phyloP scores from a whole-genome alignment of 2,113 vertebrate genomes.

The Gallinago jamesoni region DNA sequence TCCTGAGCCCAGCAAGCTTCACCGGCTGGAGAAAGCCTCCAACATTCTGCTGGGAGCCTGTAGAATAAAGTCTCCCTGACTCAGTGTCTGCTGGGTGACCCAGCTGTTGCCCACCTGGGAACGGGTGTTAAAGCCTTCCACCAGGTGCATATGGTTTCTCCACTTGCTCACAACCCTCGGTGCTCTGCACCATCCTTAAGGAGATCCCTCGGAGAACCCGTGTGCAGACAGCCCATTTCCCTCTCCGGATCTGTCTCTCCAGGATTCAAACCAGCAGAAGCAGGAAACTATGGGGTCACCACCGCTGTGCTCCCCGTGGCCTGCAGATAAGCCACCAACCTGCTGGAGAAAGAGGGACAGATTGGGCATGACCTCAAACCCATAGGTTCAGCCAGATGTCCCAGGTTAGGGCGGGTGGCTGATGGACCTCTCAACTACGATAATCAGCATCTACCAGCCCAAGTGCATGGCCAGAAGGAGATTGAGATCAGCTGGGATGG shows the following conservation, averaged over 20 bases:
- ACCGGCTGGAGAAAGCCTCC: not conserved
- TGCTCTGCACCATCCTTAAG: not conserved
- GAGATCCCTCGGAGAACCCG: fast-evolving
- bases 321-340: not conserved
- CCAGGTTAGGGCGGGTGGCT: not conserved
- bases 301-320: not conserved
- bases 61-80: not conserved
- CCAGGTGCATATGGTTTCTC: not conserved
- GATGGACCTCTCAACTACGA: not conserved
- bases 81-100: not conserved
- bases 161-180: not conserved
- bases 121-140: not conserved
- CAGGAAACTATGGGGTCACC: not conserved
- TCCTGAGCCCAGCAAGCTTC: not conserved
- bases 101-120: not conserved
- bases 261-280: not conserved
- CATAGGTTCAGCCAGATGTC: not conserved
- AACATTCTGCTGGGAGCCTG: not conserved
- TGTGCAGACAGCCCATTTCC: fast-evolving
- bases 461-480: fast-evolving
- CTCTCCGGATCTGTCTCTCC: not conserved
- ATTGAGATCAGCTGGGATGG: not conserved
- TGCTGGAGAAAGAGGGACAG: not conserved
- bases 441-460: not conserved
- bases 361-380: not conserved